phyloP scores from a whole-genome alignment of 2,797 vertebrate genomes.

The Anableps anableps region DNA sequence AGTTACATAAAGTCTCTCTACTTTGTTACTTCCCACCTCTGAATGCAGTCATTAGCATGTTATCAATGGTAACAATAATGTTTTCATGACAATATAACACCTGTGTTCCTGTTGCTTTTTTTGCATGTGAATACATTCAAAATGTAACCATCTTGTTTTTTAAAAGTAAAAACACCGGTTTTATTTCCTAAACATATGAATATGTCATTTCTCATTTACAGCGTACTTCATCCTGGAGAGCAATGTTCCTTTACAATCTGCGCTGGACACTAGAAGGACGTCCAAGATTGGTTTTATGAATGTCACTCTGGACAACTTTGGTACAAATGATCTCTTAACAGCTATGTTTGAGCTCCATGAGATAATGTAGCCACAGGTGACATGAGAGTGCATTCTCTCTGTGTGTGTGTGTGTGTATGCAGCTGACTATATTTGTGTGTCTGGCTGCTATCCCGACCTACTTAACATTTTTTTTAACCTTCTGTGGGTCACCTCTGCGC shows the following conservation, averaged over 20 bases:
- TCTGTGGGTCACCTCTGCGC: conserved; percentile 22
- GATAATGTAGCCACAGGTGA: conserved; percentile 20
- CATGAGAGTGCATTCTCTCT: neutral
- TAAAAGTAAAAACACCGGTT: neutral
- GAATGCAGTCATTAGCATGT: too few relatives aligned
- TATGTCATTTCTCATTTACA: conserved; percentile 32
- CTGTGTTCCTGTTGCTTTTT: neutral
- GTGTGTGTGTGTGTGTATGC: conserved; percentile 8
- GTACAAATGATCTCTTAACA: conserved; percentile 59
- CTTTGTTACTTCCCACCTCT: too few relatives aligned
- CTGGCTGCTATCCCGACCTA: neutral
- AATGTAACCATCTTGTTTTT: neutral
- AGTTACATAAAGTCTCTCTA: too few relatives aligned
- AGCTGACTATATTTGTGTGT: neutral
- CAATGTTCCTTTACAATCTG: conserved; percentile 69
- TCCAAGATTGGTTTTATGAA: conserved; percentile 55
- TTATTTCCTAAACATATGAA: neutral
- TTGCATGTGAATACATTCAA: neutral
- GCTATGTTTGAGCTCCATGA: conserved; percentile 17
- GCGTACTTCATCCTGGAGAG: conserved; percentile 80
- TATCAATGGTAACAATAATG: too few relatives aligned
- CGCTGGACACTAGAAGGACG: conserved; percentile 68
- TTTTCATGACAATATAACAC: too few relatives aligned
- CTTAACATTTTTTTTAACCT: neutral
- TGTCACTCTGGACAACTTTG: conserved; percentile 73